Evolutionary conservation across 1,140 invertebrate species (phyloP).

Genomic region (Asbolus verrucosus): DNA sequence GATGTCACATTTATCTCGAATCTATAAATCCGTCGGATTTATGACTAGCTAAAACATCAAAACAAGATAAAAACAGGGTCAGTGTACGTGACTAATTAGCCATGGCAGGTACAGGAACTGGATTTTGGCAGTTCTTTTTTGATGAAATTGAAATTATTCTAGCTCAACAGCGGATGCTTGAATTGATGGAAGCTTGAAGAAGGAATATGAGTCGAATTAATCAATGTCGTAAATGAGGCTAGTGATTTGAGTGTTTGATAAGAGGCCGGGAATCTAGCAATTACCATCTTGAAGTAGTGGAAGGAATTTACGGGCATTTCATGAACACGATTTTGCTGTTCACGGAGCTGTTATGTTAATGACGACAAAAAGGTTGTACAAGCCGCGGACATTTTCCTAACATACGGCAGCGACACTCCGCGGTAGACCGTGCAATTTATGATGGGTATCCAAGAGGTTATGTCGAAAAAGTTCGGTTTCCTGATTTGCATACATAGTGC

Average conservation of each 20-base stretch:
- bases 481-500: slow-evolving; percentile 57
- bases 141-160: no score
- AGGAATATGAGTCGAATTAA: no score
- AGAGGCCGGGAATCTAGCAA: no score
- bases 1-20: slow-evolving; percentile 5
- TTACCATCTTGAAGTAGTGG: slow-evolving; percentile 40
- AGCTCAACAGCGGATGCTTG: no score
- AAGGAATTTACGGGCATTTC: slow-evolving; percentile 48
- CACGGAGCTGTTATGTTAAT: slow-evolving; percentile 49
- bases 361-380: slow-evolving; percentile 54
- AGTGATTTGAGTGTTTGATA: no score
- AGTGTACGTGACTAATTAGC: slow-evolving; percentile 10
- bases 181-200: no score
- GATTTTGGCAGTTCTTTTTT: no score
- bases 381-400: slow-evolving; percentile 48
- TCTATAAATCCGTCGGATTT: slow-evolving; percentile 21
- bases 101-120: no score
- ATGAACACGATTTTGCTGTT: slow-evolving; percentile 45
- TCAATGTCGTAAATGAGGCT: no score
- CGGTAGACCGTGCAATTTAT: slow-evolving; percentile 57
- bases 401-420: slow-evolving; percentile 55
- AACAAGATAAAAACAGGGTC: background rate
- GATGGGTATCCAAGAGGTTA: slow-evolving; percentile 42
- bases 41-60: slow-evolving; percentile 12
- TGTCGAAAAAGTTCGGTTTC: slow-evolving; percentile 54